These are phyloP conservation scores for Pachypanchax playfairii DNA, from an alignment of 2,113 vertebrate species.

Conservation along the genomic window DNA sequence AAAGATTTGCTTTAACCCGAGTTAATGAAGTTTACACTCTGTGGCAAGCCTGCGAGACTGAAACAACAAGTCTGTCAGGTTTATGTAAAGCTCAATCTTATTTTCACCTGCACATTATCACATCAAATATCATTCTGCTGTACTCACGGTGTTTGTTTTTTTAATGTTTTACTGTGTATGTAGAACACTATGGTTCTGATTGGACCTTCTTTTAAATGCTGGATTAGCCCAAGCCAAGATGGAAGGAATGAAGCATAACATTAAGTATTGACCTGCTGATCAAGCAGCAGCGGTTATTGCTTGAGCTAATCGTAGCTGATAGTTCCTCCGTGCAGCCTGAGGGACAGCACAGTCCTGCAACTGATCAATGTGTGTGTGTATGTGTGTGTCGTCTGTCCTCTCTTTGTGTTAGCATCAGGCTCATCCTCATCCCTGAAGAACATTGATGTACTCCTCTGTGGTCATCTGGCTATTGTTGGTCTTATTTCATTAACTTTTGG, in stretches of 20 bases:
- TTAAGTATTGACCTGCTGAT: slow-evolving; percentile 78
- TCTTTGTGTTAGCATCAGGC: slow-evolving; percentile 49
- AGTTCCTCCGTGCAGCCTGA: slow-evolving; percentile 48
- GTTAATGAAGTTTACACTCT: slow-evolving; percentile 77
- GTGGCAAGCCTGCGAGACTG: slow-evolving; percentile 69
- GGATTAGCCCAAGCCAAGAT: slow-evolving; percentile 49
- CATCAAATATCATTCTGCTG: neutral
- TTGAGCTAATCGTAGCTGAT: slow-evolving; percentile 71
- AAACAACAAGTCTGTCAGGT: slow-evolving; percentile 65
- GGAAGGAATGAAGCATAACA: slow-evolving; percentile 65
- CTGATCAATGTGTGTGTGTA: slow-evolving; percentile 52
- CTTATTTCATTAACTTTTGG: slow-evolving; percentile 40
- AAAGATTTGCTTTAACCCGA: slow-evolving; percentile 77
- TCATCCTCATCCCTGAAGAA: slow-evolving; percentile 60
- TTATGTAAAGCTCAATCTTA: slow-evolving; percentile 50
- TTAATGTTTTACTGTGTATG: slow-evolving; percentile 36
- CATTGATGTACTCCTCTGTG: slow-evolving; percentile 44
- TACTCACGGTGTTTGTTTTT: slow-evolving; percentile 13
- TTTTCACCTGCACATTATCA: slow-evolving; percentile 40
- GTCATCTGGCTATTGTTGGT: slow-evolving; percentile 37
- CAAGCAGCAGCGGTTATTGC: slow-evolving; percentile 68
- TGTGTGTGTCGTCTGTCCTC: slow-evolving; percentile 20
- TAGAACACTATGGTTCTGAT: slow-evolving; percentile 21
- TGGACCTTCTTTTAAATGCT: slow-evolving; percentile 54
- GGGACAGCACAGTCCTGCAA: slow-evolving; percentile 37